phyloP scores from a whole-genome alignment of 1,140 invertebrate species.

The Penaeus chinensis region DNA sequence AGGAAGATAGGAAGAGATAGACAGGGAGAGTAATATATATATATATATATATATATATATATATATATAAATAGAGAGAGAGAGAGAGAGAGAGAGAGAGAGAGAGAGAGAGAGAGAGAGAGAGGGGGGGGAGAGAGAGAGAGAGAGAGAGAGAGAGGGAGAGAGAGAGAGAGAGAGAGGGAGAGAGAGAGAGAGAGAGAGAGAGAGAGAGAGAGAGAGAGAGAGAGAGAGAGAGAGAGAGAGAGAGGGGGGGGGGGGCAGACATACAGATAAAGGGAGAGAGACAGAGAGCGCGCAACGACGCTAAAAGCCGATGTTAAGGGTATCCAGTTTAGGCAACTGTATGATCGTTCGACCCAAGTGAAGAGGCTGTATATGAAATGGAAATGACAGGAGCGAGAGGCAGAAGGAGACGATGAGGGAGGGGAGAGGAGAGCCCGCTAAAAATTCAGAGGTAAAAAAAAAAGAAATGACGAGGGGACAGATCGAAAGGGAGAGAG shows the following conservation, averaged over 20 bases:
- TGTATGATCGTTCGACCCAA: too few species aligned
- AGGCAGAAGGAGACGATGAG: background rate
- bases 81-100: background rate
- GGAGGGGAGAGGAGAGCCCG: background rate
- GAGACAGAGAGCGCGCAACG: too few species aligned
- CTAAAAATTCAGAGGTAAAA: background rate
- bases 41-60: conserved; percentile 22
- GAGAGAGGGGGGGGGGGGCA: too few species aligned
- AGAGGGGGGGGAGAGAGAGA: too few species aligned
- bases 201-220: too few species aligned
- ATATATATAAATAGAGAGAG: conserved; percentile 5
- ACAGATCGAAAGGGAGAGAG: too few species aligned
- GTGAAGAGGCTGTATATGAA: too few species aligned
- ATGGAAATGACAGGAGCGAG: background rate
- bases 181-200: too few species aligned
- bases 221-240: too few species aligned
- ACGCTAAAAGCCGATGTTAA: too few species aligned
- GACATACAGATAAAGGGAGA: too few species aligned
- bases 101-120: background rate
- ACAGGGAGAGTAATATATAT: background rate
- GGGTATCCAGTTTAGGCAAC: too few species aligned
- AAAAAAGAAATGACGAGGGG: background rate
- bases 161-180: background rate
- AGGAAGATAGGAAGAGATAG: background rate
- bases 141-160: background rate